phyloP scores from a whole-genome alignment of 2,888 invertebrate species.

The Pilophorus perplexus region DNA sequence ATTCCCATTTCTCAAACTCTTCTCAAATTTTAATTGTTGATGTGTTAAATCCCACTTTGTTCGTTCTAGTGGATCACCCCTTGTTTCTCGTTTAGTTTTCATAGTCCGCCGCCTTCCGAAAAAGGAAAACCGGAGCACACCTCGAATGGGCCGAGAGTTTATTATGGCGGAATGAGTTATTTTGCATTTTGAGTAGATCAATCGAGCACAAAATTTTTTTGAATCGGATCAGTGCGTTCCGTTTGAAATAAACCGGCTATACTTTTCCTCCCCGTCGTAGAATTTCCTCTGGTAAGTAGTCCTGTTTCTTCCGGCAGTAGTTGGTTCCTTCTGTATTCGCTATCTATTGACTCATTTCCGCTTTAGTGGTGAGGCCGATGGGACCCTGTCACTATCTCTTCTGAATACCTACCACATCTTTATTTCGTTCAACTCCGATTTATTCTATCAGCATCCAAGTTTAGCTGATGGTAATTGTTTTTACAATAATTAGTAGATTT shows the following conservation, averaged over 20 bases:
- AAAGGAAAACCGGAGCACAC: background rate
- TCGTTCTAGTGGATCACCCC: background rate
- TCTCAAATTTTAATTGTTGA: conserved; percentile 22
- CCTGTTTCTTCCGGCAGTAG: conserved; percentile 4
- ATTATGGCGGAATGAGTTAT: conserved; percentile 36
- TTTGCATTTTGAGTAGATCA: conserved; percentile 33
- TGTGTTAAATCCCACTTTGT: conserved; percentile 5
- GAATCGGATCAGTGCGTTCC: conserved; percentile 12
- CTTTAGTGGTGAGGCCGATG: conserved; percentile 33
- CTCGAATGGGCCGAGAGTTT: conserved; percentile 11
- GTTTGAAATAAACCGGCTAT: conserved; percentile 1
- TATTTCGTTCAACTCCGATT: conserved; percentile 34
- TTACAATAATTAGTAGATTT: conserved; percentile 22
- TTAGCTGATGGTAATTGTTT: conserved; percentile 33
- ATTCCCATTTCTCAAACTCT: conserved; percentile 19
- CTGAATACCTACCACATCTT: conserved; percentile 37
- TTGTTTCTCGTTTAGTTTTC: background rate
- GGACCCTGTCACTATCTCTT: conserved; percentile 34
- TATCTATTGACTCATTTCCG: conserved; percentile 40
- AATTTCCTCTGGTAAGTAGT: conserved; percentile 5
- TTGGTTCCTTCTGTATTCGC: conserved; percentile 10
- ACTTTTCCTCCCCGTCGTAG: conserved; percentile 14
- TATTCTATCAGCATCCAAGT: conserved; percentile 34
- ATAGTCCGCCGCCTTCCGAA: background rate
- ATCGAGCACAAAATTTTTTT: conserved; percentile 2